Evolutionary conservation across 2,113 vertebrate genomes (phyloP).

Genomic region (Myotis yumanensis): DNA sequence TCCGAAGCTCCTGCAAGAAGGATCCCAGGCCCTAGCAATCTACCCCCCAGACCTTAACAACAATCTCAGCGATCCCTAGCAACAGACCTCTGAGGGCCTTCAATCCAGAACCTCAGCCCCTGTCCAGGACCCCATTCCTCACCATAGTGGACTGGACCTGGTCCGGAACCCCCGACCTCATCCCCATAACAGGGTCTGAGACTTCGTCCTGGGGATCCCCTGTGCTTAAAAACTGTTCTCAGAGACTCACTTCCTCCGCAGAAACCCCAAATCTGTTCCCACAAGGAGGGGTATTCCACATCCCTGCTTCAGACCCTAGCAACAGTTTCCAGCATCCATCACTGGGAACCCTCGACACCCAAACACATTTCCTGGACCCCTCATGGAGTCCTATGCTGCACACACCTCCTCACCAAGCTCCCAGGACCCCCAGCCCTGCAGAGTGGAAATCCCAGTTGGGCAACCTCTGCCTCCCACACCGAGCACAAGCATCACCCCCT

Average conservation of each 20-base stretch:
- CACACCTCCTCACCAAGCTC: neutral
- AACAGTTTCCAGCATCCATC: neutral
- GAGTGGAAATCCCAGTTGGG: neutral
- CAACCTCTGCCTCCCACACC: neutral
- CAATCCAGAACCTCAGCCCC: neutral
- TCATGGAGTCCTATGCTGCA: neutral
- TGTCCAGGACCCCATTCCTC: neutral
- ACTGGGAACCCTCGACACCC: neutral
- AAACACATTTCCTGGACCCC: neutral
- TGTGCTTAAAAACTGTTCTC: neutral
- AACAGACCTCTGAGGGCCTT: neutral
- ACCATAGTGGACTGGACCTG: neutral
- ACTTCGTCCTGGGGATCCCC: neutral
- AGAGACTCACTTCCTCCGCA: neutral
- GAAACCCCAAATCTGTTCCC: neutral
- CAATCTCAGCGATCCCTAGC: neutral
- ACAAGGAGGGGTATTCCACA: neutral
- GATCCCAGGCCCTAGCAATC: neutral
- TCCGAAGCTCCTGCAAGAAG: neutral
- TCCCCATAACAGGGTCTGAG: neutral
- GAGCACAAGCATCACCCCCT: slow-evolving; percentile 69
- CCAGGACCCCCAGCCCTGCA: neutral
- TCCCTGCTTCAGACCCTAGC: neutral
- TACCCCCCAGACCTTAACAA: too few species aligned
- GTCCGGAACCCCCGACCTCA: neutral